These are phyloP conservation scores for Todiramphus chloris DNA, from an alignment of 2,113 vertebrate species.

Conservation along the genomic window DNA sequence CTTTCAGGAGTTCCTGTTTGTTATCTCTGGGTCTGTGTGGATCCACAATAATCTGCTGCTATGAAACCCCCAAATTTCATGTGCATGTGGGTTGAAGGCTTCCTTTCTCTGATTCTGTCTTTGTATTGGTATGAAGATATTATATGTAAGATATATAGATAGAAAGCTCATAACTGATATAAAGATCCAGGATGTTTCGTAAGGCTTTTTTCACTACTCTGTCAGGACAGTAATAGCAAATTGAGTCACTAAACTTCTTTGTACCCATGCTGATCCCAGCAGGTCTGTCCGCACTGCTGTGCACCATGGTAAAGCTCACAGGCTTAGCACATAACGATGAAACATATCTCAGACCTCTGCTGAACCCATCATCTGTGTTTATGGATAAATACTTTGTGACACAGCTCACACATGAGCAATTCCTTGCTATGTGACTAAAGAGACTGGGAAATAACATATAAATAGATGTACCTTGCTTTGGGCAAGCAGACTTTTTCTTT, in stretches of 20 bases:
- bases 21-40: neutral
- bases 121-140: neutral
- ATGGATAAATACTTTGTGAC: neutral
- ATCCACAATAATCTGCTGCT: neutral
- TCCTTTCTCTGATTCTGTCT: neutral
- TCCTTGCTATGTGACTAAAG: neutral
- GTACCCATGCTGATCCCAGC: neutral
- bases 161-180: neutral
- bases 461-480: neutral
- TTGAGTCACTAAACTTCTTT: neutral
- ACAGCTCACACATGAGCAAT: neutral
- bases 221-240: neutral
- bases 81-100: neutral
- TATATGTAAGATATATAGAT: neutral
- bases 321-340: neutral
- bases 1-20: neutral
- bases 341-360: neutral
- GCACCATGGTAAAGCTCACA: neutral
- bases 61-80: neutral
- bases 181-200: neutral
- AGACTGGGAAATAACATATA: neutral
- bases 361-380: neutral
- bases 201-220: neutral
- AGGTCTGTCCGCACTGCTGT: rapidly evolving
- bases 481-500: neutral